phyloP scores from a whole-genome alignment of 53 echinoderm and acorn worm species.

The Crossaster papposus region DNA sequence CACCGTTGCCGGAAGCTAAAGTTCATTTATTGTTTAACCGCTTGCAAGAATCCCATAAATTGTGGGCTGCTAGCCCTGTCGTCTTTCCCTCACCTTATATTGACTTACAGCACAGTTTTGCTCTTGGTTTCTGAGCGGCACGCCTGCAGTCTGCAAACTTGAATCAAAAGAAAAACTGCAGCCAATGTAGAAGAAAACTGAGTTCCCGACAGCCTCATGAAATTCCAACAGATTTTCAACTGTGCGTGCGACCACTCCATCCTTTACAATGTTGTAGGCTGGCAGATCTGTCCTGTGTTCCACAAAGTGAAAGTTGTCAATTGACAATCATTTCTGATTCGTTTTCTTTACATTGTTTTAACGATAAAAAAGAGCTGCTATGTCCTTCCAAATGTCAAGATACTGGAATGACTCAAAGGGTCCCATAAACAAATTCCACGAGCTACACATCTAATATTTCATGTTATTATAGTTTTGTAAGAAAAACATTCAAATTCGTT shows the following conservation, averaged over 20 bases:
- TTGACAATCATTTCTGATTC: background rate
- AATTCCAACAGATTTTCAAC: slow-evolving; percentile 65
- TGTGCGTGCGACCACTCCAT: slow-evolving; percentile 57
- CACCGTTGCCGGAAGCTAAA: no score
- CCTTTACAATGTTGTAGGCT: slow-evolving; percentile 69
- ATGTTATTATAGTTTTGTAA: no score
- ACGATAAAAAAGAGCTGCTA: background rate
- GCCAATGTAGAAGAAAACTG: slow-evolving; percentile 80
- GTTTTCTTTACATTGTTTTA: background rate
- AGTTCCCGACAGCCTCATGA: slow-evolving; percentile 60
- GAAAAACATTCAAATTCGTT: no score
- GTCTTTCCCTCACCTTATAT: slow-evolving; percentile 59
- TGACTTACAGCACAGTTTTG: slow-evolving; percentile 67
- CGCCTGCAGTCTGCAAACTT: slow-evolving; percentile 59
- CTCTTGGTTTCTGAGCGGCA: slow-evolving; percentile 78
- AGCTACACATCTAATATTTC: no score
- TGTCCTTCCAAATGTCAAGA: no score
- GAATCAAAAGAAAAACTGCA: slow-evolving; percentile 88
- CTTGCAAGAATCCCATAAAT: no score
- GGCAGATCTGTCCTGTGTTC: slow-evolving; percentile 75
- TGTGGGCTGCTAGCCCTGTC: no score
- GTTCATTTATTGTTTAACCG: no score
- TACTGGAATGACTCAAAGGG: no score
- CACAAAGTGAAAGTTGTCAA: background rate
- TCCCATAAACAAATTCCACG: no score